Conservation (phyloP, 2,113 vertebrate genomes). For the Fukomys damarensis region DNA sequence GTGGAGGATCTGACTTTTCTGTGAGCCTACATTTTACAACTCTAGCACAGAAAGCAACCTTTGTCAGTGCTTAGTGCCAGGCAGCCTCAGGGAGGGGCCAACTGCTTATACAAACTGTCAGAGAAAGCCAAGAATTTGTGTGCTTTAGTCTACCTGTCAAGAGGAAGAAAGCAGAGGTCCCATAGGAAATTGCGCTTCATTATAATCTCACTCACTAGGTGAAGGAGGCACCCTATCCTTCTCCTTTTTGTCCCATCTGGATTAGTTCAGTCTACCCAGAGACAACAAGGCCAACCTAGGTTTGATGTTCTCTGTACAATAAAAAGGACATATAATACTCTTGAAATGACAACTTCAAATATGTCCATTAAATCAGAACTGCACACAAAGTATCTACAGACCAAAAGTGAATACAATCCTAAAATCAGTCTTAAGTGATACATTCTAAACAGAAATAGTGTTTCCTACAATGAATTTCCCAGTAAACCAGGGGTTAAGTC, state of each 20-base stretch:
- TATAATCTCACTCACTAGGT: neutral
- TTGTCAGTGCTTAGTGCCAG: neutral
- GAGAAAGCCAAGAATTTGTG: neutral
- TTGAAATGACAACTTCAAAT: neutral
- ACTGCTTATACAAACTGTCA: neutral
- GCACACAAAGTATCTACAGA: neutral
- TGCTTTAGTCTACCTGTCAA: neutral
- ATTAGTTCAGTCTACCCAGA: neutral
- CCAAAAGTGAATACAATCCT: neutral
- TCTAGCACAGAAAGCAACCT: neutral
- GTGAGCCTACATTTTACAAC: neutral
- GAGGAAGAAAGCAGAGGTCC: neutral
- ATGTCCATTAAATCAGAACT: neutral
- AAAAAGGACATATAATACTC: neutral
- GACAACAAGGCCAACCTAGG: neutral
- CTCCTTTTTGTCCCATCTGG: neutral
- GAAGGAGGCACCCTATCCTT: neutral
- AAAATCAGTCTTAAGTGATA: slow-evolving; percentile 19
- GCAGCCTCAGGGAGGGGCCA: neutral
- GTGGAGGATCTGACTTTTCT: accelerated
- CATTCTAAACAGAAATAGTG: neutral
- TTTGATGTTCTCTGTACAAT: neutral
- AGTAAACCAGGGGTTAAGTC: slow-evolving; percentile 53
- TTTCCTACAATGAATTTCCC: neutral
- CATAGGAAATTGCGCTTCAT: neutral